phyloP scores from a whole-genome alignment of 1,140 invertebrate genomes.

The Brachionus rubens region DNA sequence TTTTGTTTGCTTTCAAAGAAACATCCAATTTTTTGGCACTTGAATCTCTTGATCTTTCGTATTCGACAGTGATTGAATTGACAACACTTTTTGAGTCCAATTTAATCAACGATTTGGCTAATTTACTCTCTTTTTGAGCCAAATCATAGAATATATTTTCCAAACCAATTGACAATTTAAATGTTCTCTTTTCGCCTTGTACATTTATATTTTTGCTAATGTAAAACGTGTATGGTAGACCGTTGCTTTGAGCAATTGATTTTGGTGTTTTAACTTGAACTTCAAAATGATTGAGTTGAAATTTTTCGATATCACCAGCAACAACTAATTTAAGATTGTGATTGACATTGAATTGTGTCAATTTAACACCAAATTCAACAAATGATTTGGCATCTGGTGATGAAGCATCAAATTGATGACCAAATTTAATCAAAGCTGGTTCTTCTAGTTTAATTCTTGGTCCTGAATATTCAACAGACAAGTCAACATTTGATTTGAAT shows the following conservation, averaged over 20 bases:
- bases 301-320: background rate
- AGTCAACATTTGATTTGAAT: constrained; percentile 29
- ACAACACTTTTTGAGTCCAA: background rate
- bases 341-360: background rate
- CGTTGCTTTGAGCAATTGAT: background rate
- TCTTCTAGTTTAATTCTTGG: background rate
- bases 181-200: background rate
- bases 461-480: background rate
- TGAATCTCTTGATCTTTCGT: background rate
- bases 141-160: constrained; percentile 2
- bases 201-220: background rate
- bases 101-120: constrained; percentile 22
- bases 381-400: background rate
- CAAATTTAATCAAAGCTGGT: background rate
- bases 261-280: constrained; percentile 3
- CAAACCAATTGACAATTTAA: background rate
- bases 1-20: background rate
- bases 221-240: background rate
- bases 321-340: background rate
- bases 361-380: constrained; percentile 8
- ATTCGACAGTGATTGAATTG: background rate
- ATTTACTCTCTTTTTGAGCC: background rate
- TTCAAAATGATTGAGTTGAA: background rate
- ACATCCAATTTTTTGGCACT: background rate
- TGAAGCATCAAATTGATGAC: constrained; percentile 11